Conservation (phyloP, 2,113 vertebrate genomes). For the Myodes glareolus region DNA sequence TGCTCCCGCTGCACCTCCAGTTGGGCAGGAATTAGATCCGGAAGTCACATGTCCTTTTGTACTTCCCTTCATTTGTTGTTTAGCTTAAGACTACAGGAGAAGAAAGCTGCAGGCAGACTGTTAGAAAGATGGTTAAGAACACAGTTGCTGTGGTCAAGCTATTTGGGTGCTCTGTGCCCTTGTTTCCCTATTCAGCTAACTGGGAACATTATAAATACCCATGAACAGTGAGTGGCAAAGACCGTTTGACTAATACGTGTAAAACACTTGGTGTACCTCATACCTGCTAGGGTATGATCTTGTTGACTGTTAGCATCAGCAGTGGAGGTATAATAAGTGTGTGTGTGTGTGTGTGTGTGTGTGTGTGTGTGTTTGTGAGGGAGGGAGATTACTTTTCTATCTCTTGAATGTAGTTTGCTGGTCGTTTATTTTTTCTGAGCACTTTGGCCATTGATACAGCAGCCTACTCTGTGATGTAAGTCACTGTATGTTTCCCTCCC, state of each 20-base stretch:
- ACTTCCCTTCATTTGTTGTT: background rate
- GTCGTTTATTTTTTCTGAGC: background rate
- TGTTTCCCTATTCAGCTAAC: background rate
- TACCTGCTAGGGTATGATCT: background rate
- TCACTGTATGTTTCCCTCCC: background rate
- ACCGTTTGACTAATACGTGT: background rate
- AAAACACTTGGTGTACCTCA: background rate
- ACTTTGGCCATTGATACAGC: background rate
- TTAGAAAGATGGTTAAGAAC: background rate
- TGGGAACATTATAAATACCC: background rate
- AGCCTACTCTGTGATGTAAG: background rate
- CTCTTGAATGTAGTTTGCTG: background rate
- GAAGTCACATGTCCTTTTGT: background rate
- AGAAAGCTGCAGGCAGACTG: background rate
- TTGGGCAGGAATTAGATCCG: background rate
- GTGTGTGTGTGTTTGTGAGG: background rate
- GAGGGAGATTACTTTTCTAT: background rate
- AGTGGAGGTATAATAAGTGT: background rate
- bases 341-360: background rate
- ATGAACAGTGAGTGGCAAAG: background rate
- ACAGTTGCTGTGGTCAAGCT: background rate
- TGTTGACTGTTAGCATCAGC: background rate
- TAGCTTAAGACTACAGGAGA: background rate
- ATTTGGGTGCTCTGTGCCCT: background rate
- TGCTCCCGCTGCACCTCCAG: background rate